Base-by-base conservation (phyloP, 2,888 invertebrate species). In the Catocala sponsa region DNA sequence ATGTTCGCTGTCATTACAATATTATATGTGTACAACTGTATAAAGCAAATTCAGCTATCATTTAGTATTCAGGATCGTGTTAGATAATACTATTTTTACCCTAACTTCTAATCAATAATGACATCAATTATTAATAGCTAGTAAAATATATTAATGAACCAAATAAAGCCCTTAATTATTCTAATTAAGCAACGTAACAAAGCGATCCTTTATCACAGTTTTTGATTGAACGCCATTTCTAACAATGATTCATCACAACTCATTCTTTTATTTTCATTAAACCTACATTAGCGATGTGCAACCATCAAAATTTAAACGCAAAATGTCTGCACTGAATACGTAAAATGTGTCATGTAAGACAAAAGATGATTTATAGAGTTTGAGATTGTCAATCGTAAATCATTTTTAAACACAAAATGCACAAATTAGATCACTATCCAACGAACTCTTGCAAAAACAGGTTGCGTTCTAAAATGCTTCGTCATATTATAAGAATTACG, bases 321-420 rank as follows among this genome's bases (percentile, higher is more conserved):
- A 66, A 65, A 68, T 54, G 49, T 72, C 69, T 74, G 70, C 66
- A 73, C 51, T 49, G 38, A 70, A 75, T 33, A 44, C 48, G 43
- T 55, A 59, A 42, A 7, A 13, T 7, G 43, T 58, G 46, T 11
- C 50, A 49, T 74, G 67, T 67, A 71, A 76, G 83, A 85, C 84
- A 86, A 87, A 76, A 65, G 69, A 62, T 83, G 88, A 88, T 87
- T 86, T 75, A 88, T 84, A 64, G 63, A 47, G 48, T 48, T 44
- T 47, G 54, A 25, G 25, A 55, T 52, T 7, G 10, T 46, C 35
- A 41, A 32, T 11, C 32, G 42, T 59, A 49, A 35, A 56, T 57
- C 59, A 54, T 44, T 44, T 50, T 50, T 13, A 43, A 4, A 13
- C 2, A 46, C 12, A 52, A 15, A 33, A 50, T 10, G 41, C 15